Conservation (phyloP, 2,113 vertebrate genomes). For the Galemys pyrenaicus region DNA sequence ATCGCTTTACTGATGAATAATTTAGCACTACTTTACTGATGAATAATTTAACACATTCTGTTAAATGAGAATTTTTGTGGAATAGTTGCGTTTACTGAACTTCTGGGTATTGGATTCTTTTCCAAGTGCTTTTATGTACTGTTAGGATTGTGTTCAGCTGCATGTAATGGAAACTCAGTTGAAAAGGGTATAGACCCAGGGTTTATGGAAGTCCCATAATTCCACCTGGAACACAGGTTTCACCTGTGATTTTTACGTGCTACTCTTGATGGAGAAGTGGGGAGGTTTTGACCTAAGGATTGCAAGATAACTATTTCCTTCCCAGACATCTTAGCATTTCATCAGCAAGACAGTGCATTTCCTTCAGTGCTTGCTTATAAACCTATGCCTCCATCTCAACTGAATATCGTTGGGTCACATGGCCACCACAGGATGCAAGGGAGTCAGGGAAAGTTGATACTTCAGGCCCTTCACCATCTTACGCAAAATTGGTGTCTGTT, state of each 20-base stretch:
- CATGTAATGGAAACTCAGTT: conserved; percentile 23
- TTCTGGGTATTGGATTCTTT: conserved; percentile 47
- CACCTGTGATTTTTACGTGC: not conserved
- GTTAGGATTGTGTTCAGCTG: conserved; percentile 27
- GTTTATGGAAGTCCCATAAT: not conserved
- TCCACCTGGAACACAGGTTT: not conserved
- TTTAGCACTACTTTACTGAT: conserved; percentile 30
- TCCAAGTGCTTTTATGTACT: conserved; percentile 5
- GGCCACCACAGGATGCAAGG: not conserved
- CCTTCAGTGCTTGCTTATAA: not conserved
- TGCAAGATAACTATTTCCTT: not conserved
- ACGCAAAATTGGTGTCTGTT: conserved; percentile 2
- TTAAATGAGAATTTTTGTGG: conserved; percentile 50
- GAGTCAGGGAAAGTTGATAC: conserved; percentile 24
- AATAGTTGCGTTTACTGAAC: conserved; percentile 47
- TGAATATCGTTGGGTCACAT: not conserved
- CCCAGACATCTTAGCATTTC: not conserved
- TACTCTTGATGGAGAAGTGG: not conserved
- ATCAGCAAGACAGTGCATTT: conserved; percentile 10
- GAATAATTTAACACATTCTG: conserved; percentile 50
- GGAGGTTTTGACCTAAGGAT: not conserved
- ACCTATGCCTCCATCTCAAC: conserved; percentile 5
- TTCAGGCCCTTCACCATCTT: not conserved
- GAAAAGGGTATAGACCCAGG: not conserved
- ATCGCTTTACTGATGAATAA: conserved; percentile 42